Evolutionary conservation across 2,113 vertebrate species (phyloP).

Genomic region (Pelodiscus sinensis): DNA sequence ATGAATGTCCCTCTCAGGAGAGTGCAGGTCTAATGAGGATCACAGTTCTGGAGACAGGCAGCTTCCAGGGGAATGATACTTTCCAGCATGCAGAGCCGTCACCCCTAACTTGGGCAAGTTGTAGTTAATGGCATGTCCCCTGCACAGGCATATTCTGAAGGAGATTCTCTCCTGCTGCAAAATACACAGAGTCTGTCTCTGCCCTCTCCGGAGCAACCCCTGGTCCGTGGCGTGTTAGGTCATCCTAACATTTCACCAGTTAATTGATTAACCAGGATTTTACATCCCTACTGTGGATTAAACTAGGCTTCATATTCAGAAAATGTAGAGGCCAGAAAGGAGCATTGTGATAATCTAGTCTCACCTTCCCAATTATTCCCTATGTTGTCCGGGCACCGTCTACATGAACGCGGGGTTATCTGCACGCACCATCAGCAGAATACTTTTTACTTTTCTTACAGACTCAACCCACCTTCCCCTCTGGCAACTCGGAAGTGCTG

Average conservation of each 20-base stretch:
- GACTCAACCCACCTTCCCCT: background rate
- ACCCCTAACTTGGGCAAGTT: background rate
- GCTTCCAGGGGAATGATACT: background rate
- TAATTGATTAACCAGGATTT: no score
- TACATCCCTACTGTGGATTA: background rate
- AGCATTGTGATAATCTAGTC: background rate
- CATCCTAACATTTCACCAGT: no score
- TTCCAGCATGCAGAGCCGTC: background rate
- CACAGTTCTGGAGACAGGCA: background rate
- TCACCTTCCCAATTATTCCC: no score
- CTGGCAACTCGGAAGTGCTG: background rate
- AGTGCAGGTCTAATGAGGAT: background rate
- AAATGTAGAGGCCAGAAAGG: background rate
- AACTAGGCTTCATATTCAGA: no score
- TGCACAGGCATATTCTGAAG: background rate
- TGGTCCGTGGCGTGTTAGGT: no score
- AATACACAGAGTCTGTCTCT: background rate
- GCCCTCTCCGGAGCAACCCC: no score
- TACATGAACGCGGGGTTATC: background rate
- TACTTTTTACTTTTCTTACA: background rate
- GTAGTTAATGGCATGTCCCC: background rate
- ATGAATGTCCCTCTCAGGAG: background rate
- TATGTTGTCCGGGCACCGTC: background rate
- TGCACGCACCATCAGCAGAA: background rate
- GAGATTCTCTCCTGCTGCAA: background rate